These are phyloP conservation scores for Diadumene lineata DNA, from an alignment of 92 coral and sea anemone species.

Conservation along the genomic window DNA sequence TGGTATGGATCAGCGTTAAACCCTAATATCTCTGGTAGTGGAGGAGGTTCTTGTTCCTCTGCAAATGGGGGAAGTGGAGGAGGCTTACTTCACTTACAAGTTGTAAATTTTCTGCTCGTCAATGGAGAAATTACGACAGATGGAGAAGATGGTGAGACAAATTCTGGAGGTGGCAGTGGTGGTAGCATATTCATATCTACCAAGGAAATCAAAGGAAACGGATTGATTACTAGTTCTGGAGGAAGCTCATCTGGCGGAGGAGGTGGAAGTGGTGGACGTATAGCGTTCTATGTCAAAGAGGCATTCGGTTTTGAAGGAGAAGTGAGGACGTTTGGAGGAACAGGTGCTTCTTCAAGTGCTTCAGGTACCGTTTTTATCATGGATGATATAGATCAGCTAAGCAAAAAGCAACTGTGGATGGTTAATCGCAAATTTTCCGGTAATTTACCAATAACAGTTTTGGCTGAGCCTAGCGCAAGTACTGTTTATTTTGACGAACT, in stretches of 20 bases:
- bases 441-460: constrained; percentile 37
- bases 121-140: constrained; percentile 48
- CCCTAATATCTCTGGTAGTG: constrained; percentile 58
- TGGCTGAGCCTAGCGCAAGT: constrained; percentile 33
- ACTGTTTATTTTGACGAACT: constrained; percentile 47
- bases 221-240: constrained; percentile 45
- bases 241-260: constrained; percentile 59
- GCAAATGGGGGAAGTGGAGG: constrained; percentile 62
- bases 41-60: constrained; percentile 48
- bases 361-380: constrained; percentile 62
- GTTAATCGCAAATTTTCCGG: constrained; percentile 23
- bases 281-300: constrained; percentile 42
- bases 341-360: constrained; percentile 43
- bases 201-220: constrained; percentile 43
- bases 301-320: constrained; percentile 48
- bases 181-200: constrained; percentile 50
- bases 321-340: constrained; percentile 45
- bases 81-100: constrained; percentile 43
- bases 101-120: constrained; percentile 28
- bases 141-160: constrained; percentile 35
- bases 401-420: constrained; percentile 30
- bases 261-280: constrained; percentile 71
- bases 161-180: constrained; percentile 63
- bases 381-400: constrained; percentile 34
- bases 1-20: constrained; percentile 61